A percentile compares a stretch with the other conserved stretches of the same genome.
phyloP scores from a whole-genome alignment of 2,888 invertebrate species.

The Aphodius granarius region DNA sequence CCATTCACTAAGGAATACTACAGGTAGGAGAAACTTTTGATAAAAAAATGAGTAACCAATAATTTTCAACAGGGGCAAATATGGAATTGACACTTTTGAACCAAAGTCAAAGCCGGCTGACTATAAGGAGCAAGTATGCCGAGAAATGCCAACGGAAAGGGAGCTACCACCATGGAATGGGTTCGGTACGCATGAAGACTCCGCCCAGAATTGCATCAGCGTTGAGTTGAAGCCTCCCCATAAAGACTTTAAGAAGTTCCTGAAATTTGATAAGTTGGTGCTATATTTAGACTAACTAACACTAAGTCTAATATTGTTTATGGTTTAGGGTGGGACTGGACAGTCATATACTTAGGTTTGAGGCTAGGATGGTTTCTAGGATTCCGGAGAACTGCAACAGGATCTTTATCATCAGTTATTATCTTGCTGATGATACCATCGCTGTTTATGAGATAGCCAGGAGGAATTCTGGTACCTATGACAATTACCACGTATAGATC shows the following conservation, averaged over 20 bases:
- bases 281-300: constrained; percentile 4
- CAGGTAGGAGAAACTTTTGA: too few species aligned
- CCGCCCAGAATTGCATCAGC: constrained; percentile 81
- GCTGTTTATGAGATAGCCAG: constrained; percentile 77
- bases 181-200: constrained; percentile 87
- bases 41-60: too few species aligned
- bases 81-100: constrained; percentile 64
- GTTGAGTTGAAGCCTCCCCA: constrained; percentile 79
- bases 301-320: neutral
- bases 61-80: constrained; percentile 46
- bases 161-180: constrained; percentile 87
- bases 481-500: neutral
- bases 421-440: constrained; percentile 81
- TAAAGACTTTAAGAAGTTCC: constrained; percentile 77
- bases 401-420: constrained; percentile 80
- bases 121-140: constrained; percentile 16
- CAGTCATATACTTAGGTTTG: constrained; percentile 77
- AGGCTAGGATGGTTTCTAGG: constrained; percentile 74
- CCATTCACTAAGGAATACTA: constrained; percentile 85
- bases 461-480: constrained; percentile 59
- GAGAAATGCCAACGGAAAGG: constrained; percentile 47
- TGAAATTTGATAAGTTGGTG: constrained; percentile 72
- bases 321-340: constrained; percentile 67
- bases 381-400: constrained; percentile 66
- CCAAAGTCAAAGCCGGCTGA: constrained; percentile 58